phyloP scores from a whole-genome alignment of 2,888 invertebrate genomes.

The Ormyrus nitidulus region DNA sequence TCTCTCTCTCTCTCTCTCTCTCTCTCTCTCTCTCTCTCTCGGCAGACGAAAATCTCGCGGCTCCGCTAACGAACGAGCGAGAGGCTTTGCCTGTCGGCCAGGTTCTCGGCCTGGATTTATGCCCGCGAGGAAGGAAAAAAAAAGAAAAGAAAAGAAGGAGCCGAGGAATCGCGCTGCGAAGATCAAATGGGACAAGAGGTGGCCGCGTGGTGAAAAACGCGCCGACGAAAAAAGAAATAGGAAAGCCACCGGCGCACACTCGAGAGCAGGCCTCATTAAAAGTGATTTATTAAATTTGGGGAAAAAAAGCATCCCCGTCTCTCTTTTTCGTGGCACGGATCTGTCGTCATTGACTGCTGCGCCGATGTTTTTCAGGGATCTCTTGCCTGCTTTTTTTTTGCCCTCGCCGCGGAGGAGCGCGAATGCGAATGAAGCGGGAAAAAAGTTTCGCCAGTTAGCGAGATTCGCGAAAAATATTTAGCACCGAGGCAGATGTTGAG shows the following conservation, averaged over 20 bases:
- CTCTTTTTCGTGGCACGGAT: conserved; percentile 16
- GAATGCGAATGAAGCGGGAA: not conserved
- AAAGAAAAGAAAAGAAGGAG: conserved; percentile 22
- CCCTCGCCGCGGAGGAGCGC: not conserved
- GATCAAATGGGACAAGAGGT: conserved; percentile 43
- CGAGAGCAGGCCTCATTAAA: conserved; percentile 43
- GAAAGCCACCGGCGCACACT: conserved; percentile 3
- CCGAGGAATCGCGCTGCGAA: not conserved
- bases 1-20: not conserved
- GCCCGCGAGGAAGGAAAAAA: conserved; percentile 6
- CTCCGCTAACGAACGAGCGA: conserved; percentile 52
- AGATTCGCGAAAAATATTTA: conserved; percentile 25
- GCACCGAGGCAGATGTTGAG: not conserved
- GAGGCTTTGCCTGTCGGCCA: conserved; percentile 32
- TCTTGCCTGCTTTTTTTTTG: not conserved
- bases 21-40: too few relatives aligned
- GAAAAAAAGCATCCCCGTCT: conserved; percentile 6
- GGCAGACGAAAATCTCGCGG: conserved; percentile 50
- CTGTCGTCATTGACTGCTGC: conserved; percentile 24
- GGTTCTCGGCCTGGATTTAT: conserved; percentile 43
- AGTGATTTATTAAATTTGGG: conserved; percentile 52
- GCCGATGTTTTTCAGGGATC: conserved; percentile 5
- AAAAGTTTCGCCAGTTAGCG: conserved; percentile 26
- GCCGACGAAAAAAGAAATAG: conserved; percentile 26
- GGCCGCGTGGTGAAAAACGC: conserved; percentile 35